Base-by-base conservation (phyloP, 1,140 invertebrate species). In the Drosophila pseudoobscura region DNA sequence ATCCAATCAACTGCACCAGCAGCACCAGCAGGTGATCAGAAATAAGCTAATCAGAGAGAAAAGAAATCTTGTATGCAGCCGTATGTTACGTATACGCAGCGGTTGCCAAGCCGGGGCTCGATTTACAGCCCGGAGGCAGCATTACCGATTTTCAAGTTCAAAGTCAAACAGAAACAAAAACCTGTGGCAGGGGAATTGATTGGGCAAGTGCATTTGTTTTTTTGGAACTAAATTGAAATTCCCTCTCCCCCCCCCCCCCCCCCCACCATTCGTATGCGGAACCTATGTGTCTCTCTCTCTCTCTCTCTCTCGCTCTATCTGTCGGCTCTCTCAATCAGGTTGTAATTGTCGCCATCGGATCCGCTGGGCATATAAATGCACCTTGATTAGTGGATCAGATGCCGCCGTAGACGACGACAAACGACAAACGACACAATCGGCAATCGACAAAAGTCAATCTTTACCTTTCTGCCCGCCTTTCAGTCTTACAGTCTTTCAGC, bases 331-430 rank as follows among this genome's bases (percentile, higher is more conserved):
- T 13, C 35, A 39, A 39, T 39, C 35, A 39, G 35, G 35, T 26
- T 54, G 63, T 20, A 49, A 26, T 43, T 56, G 43, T 49, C 13
- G 50, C 11, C 56, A 60, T 44, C n/a, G 22, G 52, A 66, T 57
- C 31, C 47, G 41, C 11, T 44, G 31, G 52, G 56, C 64, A 72
- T 53, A 72, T 72, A 72, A 71, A 72, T 73, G 70, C 70, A 54
- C 15, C 51, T 72, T 62, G 68, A 72, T 73, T 62, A 72, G 54
- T 60, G 56, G 43, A 47, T 35, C 52, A 63, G 24, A 41, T 43
- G 51, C 51, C 57, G 57, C 13, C 57, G 26, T 8, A 29, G 24
- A 20, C 49, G 29, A 31, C 31, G 31, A 31, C 29, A 8, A 31
- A 31, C 29, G 29, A 31, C 29, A 8, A 31, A 31, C 29, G 29